Base-by-base conservation (phyloP, 1,140 invertebrate species). In the Varroa destructor region DNA sequence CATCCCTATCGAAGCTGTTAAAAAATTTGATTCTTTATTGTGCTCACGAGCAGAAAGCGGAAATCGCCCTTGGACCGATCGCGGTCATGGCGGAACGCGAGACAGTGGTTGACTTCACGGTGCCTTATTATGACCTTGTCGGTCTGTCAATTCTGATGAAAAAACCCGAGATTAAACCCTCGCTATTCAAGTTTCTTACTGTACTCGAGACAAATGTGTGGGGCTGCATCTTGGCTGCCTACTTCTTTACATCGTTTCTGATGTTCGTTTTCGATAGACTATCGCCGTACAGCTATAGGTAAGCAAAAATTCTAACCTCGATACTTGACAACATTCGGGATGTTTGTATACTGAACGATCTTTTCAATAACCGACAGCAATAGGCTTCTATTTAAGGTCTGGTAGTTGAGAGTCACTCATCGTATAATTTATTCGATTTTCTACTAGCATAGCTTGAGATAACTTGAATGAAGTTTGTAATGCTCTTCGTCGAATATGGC, bases 261-360 rank as follows among this genome's bases (percentile, higher is more conserved):
- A 89, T 97, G 86, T 97, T 89, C 87, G 79, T 93, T 0, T 97
- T 97, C 78, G 94, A 98, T 79, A 87, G 89, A 74, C 93, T 91
- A 86, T 95, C 91, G 77, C 94, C 94, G 0, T 96, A 96, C 79
- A 94, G 90, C 75, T 94, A 91, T 75, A n/a, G 61, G 61, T 67
- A 46, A 73, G 72, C 14, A 58, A 6, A 3, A 5, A 12, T 57
- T 8, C 10, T 25, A 25, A 25, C 25, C 25, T 25, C 25, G 25
- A 25, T 25, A 8, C 46, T 3, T 51, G 46, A 51, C 46, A 51
- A 51, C 46, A 51, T 51, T 8, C 4, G 3, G 46, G 8, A 51
- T 8, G 46, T 3, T 5, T 8, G 3, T 51, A 51, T 5, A 51
- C 8, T 51, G 8, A 3, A 51, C 46, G 46, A 51, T 3, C 46